Conservation (phyloP, 35 echinoderm and acorn worm genomes). For the Patiria miniata region DNA sequence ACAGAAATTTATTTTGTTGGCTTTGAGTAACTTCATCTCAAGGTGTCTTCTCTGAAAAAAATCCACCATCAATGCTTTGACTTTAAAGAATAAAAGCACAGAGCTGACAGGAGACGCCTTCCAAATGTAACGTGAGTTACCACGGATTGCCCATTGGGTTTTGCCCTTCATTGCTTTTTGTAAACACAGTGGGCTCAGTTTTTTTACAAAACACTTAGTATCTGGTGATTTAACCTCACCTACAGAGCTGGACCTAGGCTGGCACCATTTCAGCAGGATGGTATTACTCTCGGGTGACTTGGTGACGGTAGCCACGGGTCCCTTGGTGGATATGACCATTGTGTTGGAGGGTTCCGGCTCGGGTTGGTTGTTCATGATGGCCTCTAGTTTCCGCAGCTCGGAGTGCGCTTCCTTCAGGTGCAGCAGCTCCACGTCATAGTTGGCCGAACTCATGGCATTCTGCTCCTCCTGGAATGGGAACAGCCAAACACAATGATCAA, state of each 20-base stretch:
- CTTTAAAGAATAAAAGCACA: too few species aligned
- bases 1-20: too few species aligned
- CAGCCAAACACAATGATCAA: too few species aligned
- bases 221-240: conserved; percentile 39
- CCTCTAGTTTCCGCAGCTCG: conserved; percentile 69
- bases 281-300: conserved; percentile 9
- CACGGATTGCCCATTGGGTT: too few species aligned
- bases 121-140: too few species aligned
- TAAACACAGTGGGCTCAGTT: too few species aligned
- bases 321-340: conserved; percentile 18
- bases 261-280: conserved; percentile 90
- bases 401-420: conserved; percentile 64
- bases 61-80: too few species aligned
- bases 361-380: neutral
- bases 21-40: too few species aligned
- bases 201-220: too few species aligned
- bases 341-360: conserved; percentile 7
- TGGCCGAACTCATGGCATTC: conserved; percentile 91
- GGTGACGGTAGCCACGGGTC: conserved; percentile 11
- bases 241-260: conserved; percentile 51
- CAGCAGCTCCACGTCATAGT: conserved; percentile 91
- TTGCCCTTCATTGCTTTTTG: too few species aligned
- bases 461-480: conserved; percentile 77
- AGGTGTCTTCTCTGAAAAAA: too few species aligned
- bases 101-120: too few species aligned